Base-by-base conservation (phyloP, 2,113 vertebrate genomes). In the Sander vitreus region DNA sequence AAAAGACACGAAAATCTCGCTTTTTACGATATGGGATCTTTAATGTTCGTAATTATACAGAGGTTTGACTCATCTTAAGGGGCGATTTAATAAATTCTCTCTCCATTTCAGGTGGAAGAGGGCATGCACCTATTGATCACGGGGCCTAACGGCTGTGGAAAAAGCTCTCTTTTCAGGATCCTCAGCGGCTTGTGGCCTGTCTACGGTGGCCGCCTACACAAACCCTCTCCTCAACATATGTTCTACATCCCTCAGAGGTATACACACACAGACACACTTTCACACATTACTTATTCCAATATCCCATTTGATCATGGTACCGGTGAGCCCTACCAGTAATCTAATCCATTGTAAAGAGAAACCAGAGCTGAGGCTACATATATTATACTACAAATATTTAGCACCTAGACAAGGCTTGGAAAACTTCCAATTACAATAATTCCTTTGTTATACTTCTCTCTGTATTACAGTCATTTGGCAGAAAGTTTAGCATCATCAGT, bases 201-300 rank as follows among this genome's bases (percentile, higher is more conserved):
- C 18, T 99, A 99, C 64, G 95, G 96, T 54, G 98, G 98, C 66
- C 94, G 96, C 48, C 96, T 99, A 13, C 95, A 96, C 88, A 99
- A 99, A 83, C 98, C 98, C 0, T 96, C 97, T 48, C 98, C 98
- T 0, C 95, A 99, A 15, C 96, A 99, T 64, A 96, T 99, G 98
- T 99, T 99, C 94, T 99, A 99, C 93, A 99, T 99, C 91, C 98
- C 98, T 85, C 98, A 99, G 92, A 98, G 98, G 98, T 99, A 91
- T 2, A 65, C 33, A 65, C 69, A 47, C 25, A 43, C 51, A 51
- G 43, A 51, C 47, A 53, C 16, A 14, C 50, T 7, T 47, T 18
- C 51, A 60, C 68, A 58, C 50, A 50, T 23, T 12, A 11, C 63
- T 74, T 68, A 53, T 39, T 74, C 63, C 12, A 33, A 16, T 47